phyloP scores from a whole-genome alignment of 2,797 vertebrate genomes.

The Menidia menidia region DNA sequence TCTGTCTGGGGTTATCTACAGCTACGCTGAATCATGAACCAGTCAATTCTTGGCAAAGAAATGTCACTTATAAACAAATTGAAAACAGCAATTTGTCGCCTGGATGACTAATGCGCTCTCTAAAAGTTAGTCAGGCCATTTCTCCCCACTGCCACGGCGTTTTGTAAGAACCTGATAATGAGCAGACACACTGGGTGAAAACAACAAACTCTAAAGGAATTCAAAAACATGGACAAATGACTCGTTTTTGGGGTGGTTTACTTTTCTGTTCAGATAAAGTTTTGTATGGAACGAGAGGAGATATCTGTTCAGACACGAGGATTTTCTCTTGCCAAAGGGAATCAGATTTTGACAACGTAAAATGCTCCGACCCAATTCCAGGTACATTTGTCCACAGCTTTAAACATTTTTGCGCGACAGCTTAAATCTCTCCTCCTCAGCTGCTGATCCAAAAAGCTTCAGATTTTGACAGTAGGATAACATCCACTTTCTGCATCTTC shows the following conservation, averaged over 20 bases:
- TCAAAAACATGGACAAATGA: too few relatives aligned
- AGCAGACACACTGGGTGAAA: neutral
- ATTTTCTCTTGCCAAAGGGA: too few relatives aligned
- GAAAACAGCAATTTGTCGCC: neutral
- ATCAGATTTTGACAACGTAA: neutral
- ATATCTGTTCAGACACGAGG: too few relatives aligned
- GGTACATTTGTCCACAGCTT: neutral
- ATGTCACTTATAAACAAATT: neutral
- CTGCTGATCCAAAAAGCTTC: too few relatives aligned
- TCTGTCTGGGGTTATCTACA: slow-evolving; percentile 1
- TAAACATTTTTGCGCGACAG: neutral
- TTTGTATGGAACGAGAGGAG: neutral
- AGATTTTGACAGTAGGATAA: neutral
- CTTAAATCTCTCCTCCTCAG: neutral
- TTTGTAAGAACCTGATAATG: neutral
- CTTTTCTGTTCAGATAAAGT: too few relatives aligned
- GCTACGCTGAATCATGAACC: slow-evolving; percentile 10
- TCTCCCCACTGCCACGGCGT: neutral
- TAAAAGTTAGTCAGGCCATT: neutral
- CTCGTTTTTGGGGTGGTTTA: too few relatives aligned
- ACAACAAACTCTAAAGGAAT: too few relatives aligned
- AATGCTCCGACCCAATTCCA: neutral
- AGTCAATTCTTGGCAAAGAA: neutral
- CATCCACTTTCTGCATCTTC: neutral
- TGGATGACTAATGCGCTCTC: neutral